These are phyloP conservation scores for Apodemia mormo DNA, from an alignment of 2,888 invertebrate genomes.

Conservation along the genomic window DNA sequence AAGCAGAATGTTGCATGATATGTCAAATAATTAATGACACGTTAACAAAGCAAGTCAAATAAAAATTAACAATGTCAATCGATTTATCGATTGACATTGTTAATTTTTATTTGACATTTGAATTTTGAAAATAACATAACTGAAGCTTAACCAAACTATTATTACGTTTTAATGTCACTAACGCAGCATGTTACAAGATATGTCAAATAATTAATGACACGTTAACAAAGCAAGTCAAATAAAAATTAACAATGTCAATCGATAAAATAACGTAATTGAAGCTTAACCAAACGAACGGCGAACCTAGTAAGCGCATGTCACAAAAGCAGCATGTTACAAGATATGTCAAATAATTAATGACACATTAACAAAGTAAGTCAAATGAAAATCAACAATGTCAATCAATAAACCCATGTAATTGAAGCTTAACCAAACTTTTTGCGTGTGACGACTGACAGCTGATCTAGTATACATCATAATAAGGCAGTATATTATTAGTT, in stretches of 20 bases:
- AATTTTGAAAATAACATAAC: too few species aligned
- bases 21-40: too few species aligned
- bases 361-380: neutral
- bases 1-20: too few species aligned
- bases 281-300: too few species aligned
- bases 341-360: too few species aligned
- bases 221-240: neutral
- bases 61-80: neutral
- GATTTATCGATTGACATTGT: neutral
- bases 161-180: neutral
- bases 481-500: conserved; percentile 10
- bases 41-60: neutral
- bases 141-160: neutral
- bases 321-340: too few species aligned
- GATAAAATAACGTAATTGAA: neutral
- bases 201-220: too few species aligned
- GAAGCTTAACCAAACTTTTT: too few species aligned
- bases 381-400: neutral
- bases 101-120: neutral
- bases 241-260: neutral
- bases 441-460: neutral
- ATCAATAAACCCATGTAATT: too few species aligned
- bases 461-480: conserved; percentile 2
- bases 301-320: too few species aligned
- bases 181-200: too few species aligned